Evolutionary conservation across 2,113 vertebrate species (phyloP), one percentile per base, ranked within the genome.

Genomic region (Corythaeola cristata): DNA sequence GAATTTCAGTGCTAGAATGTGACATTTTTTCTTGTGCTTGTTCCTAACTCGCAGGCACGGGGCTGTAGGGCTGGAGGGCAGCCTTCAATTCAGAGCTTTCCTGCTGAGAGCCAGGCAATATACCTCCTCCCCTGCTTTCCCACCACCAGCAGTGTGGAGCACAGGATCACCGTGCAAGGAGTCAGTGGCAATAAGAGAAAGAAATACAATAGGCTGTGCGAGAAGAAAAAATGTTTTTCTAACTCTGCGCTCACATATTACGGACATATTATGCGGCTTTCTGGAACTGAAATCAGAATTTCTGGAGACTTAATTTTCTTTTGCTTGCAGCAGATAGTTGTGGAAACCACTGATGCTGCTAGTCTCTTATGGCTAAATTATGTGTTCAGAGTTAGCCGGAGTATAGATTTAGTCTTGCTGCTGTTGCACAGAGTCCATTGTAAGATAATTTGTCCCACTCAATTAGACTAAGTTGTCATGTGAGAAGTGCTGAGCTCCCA

Each of bases 401-500:
- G 89, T 97, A 96, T 92, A 89, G 96, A 97, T 96, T 96, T 92
- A 96, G 96, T 83, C 93, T 84, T 93, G 93, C 91, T 84, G 91
- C 95, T 90, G 91, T 93, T 96, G 96, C 89, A 39, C 76, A 55
- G 94, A 97, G 95, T 96, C 95, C 89, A 97, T 96, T 93, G 93
- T 95, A 96, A 97, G 96, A 96, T 93, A 96, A 97, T 97, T 97
- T 97, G 95, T 97, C 96, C 96, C 96, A 96, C 96, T 97, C 96
- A 96, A 96, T 97, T 96, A 96, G 96, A 96, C 96, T 84, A 96
- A 95, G 94, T 96, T 96, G 95, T 97, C 96, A 95, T 85, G 95
- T 92, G 96, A 93, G 96, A 89, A 96, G 94, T 71, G 95, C 94
- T 90, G 94, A 96, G 93, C 94, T 90, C 37, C 85, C 88, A 13